Conservation (phyloP, 2,888 invertebrate species). For the Lamproptera curius region DNA sequence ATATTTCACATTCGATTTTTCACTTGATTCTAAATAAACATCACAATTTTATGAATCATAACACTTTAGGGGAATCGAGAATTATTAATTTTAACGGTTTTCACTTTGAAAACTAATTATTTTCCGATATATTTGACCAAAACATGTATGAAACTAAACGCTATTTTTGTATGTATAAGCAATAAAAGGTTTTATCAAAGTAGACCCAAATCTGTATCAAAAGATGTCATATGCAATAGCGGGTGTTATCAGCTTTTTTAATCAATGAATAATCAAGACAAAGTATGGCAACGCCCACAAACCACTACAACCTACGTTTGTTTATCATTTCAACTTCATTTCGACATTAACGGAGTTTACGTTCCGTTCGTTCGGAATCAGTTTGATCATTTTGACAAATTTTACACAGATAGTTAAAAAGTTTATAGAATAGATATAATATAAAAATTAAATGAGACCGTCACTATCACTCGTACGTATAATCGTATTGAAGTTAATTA, state of each 20-base stretch:
- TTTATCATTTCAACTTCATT: constrained; percentile 40
- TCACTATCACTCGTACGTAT: too few relatives aligned
- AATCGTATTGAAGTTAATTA: too few relatives aligned
- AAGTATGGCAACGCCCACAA: constrained; percentile 61
- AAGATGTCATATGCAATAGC: constrained; percentile 38
- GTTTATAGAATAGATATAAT: too few relatives aligned
- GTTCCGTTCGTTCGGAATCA: constrained; percentile 14
- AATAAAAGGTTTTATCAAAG: constrained; percentile 35
- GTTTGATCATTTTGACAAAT: too few relatives aligned
- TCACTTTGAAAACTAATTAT: constrained; percentile 1
- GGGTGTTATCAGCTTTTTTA: constrained; percentile 55
- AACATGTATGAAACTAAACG: too few relatives aligned
- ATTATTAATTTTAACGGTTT: background rate
- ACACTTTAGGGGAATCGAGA: background rate
- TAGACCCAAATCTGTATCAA: constrained; percentile 47
- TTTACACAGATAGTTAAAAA: constrained; percentile 6
- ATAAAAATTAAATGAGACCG: too few relatives aligned
- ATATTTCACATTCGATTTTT: background rate
- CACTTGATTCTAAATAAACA: background rate
- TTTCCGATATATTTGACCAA: constrained; percentile 1
- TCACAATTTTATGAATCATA: constrained; percentile 14
- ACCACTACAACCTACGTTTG: constrained; percentile 44
- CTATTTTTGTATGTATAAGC: too few relatives aligned
- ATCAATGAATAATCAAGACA: constrained; percentile 60
- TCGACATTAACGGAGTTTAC: constrained; percentile 24